Evolutionary conservation across 2,888 invertebrate species (phyloP).

Genomic region (Coenonympha arcania): DNA sequence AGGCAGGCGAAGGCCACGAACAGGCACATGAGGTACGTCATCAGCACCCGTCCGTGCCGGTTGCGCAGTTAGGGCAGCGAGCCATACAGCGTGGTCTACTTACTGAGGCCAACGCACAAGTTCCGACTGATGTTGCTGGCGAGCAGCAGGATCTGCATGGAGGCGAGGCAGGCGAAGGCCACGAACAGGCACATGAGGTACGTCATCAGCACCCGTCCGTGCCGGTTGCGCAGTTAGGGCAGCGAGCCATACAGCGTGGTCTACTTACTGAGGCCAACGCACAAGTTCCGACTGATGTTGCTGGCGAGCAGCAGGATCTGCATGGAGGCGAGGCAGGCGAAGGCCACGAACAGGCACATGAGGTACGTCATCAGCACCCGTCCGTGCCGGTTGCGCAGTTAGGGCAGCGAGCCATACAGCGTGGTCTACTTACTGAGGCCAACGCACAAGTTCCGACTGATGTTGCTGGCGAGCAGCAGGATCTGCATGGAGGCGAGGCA

Average conservation of each 20-base stretch:
- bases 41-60: constrained; percentile 81
- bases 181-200: constrained; percentile 78
- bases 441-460: constrained; percentile 30
- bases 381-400: constrained; percentile 82
- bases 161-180: constrained; percentile 75
- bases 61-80: constrained; percentile 81
- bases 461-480: constrained; percentile 37
- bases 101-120: constrained; percentile 30
- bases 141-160: constrained; percentile 60
- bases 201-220: constrained; percentile 82
- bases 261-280: constrained; percentile 26
- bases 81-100: constrained; percentile 76
- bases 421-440: constrained; percentile 58
- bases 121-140: constrained; percentile 30
- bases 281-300: constrained; percentile 33
- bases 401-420: constrained; percentile 80
- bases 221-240: constrained; percentile 81
- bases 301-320: constrained; percentile 49
- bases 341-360: constrained; percentile 76
- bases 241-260: constrained; percentile 79
- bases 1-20: constrained; percentile 76
- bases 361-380: constrained; percentile 83
- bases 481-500: constrained; percentile 72
- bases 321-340: constrained; percentile 72
- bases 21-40: constrained; percentile 80